A percentile compares a stretch with the other conserved stretches of the same genome.
phyloP scores from a whole-genome alignment of 2,888 invertebrate species.

The Synergus umbraculus region DNA sequence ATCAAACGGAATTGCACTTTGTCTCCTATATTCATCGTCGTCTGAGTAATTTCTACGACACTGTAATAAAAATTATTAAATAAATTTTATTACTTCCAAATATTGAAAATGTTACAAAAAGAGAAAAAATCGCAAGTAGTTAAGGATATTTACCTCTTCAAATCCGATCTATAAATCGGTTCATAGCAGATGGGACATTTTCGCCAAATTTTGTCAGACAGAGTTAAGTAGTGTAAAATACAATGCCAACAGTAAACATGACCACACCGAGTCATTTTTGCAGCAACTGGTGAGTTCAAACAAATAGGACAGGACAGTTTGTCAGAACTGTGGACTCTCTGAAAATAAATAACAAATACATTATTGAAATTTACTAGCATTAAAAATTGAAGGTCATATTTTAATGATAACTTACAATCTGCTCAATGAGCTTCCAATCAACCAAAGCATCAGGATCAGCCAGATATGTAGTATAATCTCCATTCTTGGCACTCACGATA shows the following conservation, averaged over 20 bases:
- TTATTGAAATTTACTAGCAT: slow-evolving; percentile 28
- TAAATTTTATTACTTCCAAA: background rate
- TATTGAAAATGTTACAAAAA: background rate
- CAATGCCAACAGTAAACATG: slow-evolving; percentile 98
- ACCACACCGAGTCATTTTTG: slow-evolving; percentile 95
- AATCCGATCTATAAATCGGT: slow-evolving; percentile 86
- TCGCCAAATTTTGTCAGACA: slow-evolving; percentile 89
- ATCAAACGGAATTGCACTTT: slow-evolving; percentile 89
- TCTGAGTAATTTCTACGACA: slow-evolving; percentile 80
- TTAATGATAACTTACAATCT: slow-evolving; percentile 91
- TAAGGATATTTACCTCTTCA: slow-evolving; percentile 84
- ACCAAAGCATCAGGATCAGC: slow-evolving; percentile 93
- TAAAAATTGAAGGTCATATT: slow-evolving; percentile 41
- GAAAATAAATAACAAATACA: slow-evolving; percentile 56
- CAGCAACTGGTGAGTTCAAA: slow-evolving; percentile 90
- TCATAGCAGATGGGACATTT: slow-evolving; percentile 97
- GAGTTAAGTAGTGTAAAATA: slow-evolving; percentile 92
- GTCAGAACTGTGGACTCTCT: slow-evolving; percentile 84
- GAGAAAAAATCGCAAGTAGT: slow-evolving; percentile 37
- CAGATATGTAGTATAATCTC: slow-evolving; percentile 88
- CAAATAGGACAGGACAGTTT: slow-evolving; percentile 94
- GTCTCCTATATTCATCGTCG: slow-evolving; percentile 82
- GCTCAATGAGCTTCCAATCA: slow-evolving; percentile 94
- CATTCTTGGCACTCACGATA: slow-evolving; percentile 87
- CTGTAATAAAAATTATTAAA: slow-evolving; percentile 74